Base-by-base conservation (phyloP, 2,113 vertebrate species). In the Tylochromis polylepis region DNA sequence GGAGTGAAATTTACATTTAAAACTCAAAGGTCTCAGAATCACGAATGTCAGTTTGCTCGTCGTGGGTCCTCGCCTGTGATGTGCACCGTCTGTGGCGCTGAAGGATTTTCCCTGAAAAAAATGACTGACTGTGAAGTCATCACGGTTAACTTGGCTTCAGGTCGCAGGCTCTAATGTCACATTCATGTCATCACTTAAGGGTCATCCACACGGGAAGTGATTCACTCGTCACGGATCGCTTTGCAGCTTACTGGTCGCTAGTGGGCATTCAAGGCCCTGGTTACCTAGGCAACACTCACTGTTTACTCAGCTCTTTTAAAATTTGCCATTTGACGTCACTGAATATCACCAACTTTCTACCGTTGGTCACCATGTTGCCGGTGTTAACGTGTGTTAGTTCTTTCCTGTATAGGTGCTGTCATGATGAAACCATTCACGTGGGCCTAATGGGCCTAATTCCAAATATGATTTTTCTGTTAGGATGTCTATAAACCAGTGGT, bases 1-100 rank as follows among this genome's bases (percentile, higher is more conserved):
- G 86, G 60, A 70, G 56, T 80, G 56, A 38, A 53, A 80, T 91
- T 89, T 65, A 79, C 20, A 65, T 82, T 79, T 81, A 5, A 56
- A 1, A 62, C 60, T 80, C 70, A 46, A 79, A 53, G 31, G 51
- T 36, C 56, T 81, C 79, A 46, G 49, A 31, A 57, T 27, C 11
- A n/a, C 3, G 1, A 18, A 43, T 5, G 10, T 56, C 41, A 88
- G 16, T 62, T 31, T 0, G 12, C 11, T 7, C 1, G 5, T 20
- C n/a, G n/a, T 20, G 11, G 20, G 38, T 46, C 0, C 9, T 49
- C 70, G 24, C 11, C 27, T 0, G 56, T 59, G 49, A 38, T 43
- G 18, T n/a, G n/a, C n/a, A n/a, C n/a, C n/a, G n/a, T n/a, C n/a
- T n/a, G n/a, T 41, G 59, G 46, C 2, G 36, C 5, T 75, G 20